A percentile compares a stretch with the other conserved stretches of the same genome.
Conservation (phyloP, 2,797 vertebrate species). For the Epinephelus coioides region DNA sequence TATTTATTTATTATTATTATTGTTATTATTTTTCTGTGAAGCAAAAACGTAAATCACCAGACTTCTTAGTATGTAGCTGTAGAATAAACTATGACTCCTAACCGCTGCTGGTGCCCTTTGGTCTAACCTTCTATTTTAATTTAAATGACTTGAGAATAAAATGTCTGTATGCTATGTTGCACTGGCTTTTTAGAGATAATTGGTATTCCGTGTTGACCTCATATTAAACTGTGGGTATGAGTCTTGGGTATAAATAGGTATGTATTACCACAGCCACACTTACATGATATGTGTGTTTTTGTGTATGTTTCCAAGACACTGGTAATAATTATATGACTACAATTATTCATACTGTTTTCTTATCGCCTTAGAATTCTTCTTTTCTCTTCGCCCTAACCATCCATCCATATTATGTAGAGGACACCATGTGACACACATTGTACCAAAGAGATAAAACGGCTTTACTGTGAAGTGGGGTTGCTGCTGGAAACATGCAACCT, state of each 20-base stretch:
- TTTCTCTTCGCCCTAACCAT: neutral
- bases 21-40: no score
- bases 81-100: neutral
- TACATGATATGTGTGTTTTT: neutral
- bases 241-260: neutral
- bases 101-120: neutral
- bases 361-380: neutral
- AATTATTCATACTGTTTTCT: neutral
- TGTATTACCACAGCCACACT: neutral
- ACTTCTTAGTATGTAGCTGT: neutral
- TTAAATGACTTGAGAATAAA: neutral
- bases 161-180: neutral
- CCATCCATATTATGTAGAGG: neutral
- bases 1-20: no score
- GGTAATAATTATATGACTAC: no score
- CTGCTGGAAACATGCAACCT: constrained; percentile 1
- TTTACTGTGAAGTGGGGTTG: neutral
- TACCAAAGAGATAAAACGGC: neutral
- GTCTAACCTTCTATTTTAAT: neutral
- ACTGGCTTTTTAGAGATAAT: neutral
- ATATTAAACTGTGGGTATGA: neutral
- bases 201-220: neutral
- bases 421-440: neutral
- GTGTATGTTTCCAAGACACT: no score
- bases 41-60: neutral